These are phyloP conservation scores for Lingula anatina DNA, from an alignment of 2,888 invertebrate genomes.

Conservation along the genomic window DNA sequence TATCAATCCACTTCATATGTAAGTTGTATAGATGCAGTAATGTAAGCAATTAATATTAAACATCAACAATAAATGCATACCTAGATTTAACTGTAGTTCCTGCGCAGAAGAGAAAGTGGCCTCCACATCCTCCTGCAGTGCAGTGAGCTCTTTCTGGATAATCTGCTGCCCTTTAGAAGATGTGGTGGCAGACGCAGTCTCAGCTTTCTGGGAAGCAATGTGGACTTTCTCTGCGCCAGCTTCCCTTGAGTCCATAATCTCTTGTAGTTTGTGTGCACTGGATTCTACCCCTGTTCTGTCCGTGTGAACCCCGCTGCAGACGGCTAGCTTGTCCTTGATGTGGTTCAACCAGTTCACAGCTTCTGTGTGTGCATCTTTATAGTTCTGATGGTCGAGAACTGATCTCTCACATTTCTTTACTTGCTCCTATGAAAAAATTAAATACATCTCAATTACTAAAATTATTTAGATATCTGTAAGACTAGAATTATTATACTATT, in stretches of 20 bases:
- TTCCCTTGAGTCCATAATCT: slow-evolving; percentile 72
- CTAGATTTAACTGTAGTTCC: slow-evolving; percentile 23
- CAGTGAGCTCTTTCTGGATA: slow-evolving; percentile 34
- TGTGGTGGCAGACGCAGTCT: slow-evolving; percentile 60
- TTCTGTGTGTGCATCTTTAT: slow-evolving; percentile 74
- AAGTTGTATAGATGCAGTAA: no score
- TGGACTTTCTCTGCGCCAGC: slow-evolving; percentile 75
- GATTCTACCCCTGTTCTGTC: slow-evolving; percentile 34
- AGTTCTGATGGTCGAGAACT: slow-evolving; percentile 80
- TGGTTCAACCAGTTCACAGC: slow-evolving; percentile 79
- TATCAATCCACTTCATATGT: no score
- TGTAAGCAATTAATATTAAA: not conserved
- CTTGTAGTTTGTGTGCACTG: no score
- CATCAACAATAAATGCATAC: slow-evolving; percentile 16
- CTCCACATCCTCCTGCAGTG: slow-evolving; percentile 33
- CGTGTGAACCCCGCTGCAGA: slow-evolving; percentile 35
- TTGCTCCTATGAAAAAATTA: no score
- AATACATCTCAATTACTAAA: no score
- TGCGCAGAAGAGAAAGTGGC: slow-evolving; percentile 30
- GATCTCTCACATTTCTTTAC: slow-evolving; percentile 72
- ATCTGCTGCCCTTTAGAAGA: slow-evolving; percentile 76
- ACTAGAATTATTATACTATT: no score
- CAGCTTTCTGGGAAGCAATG: slow-evolving; percentile 69
- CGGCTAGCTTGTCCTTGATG: slow-evolving; percentile 63
- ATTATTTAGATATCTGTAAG: no score